These are phyloP conservation scores for Peucedramus taeniatus DNA, from an alignment of 2,113 vertebrate species.

Conservation along the genomic window DNA sequence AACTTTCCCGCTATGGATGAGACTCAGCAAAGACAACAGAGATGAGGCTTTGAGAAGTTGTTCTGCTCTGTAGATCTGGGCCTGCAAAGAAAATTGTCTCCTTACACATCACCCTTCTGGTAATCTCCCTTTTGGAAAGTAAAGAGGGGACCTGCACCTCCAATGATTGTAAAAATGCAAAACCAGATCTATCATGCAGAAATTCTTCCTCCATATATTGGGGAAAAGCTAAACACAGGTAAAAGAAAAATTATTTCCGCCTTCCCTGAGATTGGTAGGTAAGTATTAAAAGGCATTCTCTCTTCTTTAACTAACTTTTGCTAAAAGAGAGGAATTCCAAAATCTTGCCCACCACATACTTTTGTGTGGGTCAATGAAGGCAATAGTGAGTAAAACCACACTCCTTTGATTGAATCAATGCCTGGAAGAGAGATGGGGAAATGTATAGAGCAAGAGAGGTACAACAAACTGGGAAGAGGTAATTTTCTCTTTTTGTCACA, in stretches of 20 bases:
- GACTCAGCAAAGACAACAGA: accelerated
- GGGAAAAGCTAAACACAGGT: not conserved
- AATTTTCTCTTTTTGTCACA: not conserved
- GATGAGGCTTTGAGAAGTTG: not conserved
- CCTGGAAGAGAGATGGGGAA: not conserved
- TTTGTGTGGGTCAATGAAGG: not conserved
- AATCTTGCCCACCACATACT: not conserved
- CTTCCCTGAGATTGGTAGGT: not conserved
- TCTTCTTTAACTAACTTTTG: not conserved
- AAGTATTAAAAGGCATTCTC: not conserved
- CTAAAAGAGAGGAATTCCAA: not conserved
- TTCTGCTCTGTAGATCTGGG: not conserved
- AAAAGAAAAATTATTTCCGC: not conserved
- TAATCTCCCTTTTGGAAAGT: not conserved
- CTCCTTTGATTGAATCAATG: not conserved
- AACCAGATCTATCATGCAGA: not conserved
- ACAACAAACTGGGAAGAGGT: not conserved
- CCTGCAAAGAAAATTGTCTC: not conserved
- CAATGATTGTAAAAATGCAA: not conserved
- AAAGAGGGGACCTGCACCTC: not conserved
- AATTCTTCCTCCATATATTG: not conserved
- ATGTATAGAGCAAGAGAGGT: not conserved
- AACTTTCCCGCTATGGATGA: not conserved
- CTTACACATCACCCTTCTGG: not conserved
- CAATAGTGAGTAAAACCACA: not conserved